These are phyloP conservation scores for Polymixis flavicincta DNA, from an alignment of 2,888 invertebrate species.

Conservation along the genomic window DNA sequence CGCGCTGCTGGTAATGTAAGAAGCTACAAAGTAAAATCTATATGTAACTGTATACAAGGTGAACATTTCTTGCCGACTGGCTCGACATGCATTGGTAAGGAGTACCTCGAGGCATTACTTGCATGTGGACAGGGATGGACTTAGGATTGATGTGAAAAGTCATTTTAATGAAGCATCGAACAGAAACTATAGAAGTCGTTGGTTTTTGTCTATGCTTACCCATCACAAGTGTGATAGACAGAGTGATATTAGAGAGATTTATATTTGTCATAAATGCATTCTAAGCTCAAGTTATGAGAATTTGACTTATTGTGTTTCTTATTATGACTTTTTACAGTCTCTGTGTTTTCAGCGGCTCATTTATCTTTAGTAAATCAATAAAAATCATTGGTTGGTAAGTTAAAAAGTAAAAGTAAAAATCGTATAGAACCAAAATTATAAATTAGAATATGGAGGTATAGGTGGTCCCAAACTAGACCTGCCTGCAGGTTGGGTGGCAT, in stretches of 20 bases:
- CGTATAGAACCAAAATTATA: too few relatives aligned
- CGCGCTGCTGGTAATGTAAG: slow-evolving; percentile 12
- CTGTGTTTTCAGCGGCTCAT: neutral
- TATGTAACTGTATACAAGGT: slow-evolving; percentile 9
- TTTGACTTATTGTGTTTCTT: neutral
- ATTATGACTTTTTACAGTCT: neutral
- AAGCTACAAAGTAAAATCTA: slow-evolving; percentile 30
- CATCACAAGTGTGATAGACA: neutral
- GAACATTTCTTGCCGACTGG: slow-evolving; percentile 38
- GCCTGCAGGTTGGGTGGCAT: too few relatives aligned
- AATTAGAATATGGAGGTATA: too few relatives aligned
- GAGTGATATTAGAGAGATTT: too few relatives aligned
- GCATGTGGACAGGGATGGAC: slow-evolving; percentile 52
- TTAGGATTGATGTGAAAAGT: neutral
- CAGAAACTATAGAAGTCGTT: neutral
- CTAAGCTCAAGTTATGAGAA: too few relatives aligned
- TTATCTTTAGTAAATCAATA: neutral
- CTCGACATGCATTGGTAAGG: slow-evolving; percentile 58
- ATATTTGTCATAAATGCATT: too few relatives aligned
- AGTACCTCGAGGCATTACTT: slow-evolving; percentile 53
- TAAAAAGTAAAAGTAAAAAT: too few relatives aligned
- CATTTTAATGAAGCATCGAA: neutral
- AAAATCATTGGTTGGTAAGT: neutral
- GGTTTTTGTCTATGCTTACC: neutral
- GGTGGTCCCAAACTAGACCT: too few relatives aligned